Conservation (phyloP, 2,888 invertebrate species). For the Clostera curtula region DNA sequence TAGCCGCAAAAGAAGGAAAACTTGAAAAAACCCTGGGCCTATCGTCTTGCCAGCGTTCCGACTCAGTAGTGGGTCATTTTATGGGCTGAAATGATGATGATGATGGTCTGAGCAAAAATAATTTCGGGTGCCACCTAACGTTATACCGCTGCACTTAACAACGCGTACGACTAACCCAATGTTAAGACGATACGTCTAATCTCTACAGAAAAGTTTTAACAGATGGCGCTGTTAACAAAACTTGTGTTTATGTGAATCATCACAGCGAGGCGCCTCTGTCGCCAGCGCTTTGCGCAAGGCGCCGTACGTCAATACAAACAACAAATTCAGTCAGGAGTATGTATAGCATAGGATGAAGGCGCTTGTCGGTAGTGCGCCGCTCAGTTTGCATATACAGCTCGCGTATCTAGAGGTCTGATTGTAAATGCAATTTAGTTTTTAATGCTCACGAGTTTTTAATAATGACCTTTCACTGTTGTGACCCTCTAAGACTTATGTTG, state of each 20-base stretch:
- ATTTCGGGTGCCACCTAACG: too few species aligned
- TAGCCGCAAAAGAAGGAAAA: too few species aligned
- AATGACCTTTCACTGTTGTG: slow-evolving; percentile 47
- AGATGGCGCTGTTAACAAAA: slow-evolving; percentile 12
- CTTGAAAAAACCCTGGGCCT: too few species aligned
- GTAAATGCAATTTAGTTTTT: slow-evolving; percentile 46
- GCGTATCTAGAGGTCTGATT: slow-evolving; percentile 53
- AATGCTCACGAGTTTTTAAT: slow-evolving; percentile 44
- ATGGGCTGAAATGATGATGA: too few species aligned
- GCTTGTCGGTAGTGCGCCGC: slow-evolving; percentile 53
- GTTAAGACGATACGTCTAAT: too few species aligned
- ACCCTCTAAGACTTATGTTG: slow-evolving; percentile 24
- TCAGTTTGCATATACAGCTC: slow-evolving; percentile 57
- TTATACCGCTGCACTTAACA: too few species aligned
- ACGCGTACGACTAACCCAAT: too few species aligned
- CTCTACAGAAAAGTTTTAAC: too few species aligned
- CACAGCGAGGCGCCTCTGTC: slow-evolving; percentile 24
- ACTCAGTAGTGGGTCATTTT: too few species aligned
- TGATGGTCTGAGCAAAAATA: too few species aligned
- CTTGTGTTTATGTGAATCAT: neutral
- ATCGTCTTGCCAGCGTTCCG: too few species aligned
- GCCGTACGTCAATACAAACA: slow-evolving; percentile 68
- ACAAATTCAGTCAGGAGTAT: slow-evolving; percentile 46
- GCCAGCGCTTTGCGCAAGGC: slow-evolving; percentile 45
- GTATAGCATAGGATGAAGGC: slow-evolving; percentile 54